Evolutionary conservation across 2,888 invertebrate species (phyloP), one percentile per base, ranked within the genome.

Genomic region (Nebria brevicollis): DNA sequence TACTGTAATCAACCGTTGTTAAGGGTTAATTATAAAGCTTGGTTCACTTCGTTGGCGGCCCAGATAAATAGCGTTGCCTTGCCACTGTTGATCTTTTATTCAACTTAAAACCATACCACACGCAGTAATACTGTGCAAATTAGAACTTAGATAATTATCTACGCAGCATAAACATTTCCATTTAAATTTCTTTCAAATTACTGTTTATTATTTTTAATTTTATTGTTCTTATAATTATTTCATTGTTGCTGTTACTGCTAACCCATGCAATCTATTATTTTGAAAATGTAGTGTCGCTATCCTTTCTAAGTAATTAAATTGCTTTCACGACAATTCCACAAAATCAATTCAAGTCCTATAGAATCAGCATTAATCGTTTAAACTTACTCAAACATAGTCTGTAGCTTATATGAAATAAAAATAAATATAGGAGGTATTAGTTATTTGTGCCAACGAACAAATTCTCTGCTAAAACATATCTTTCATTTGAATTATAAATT

Each of bases 11-110:
- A 43, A 74, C 74, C 68, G 15, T 79, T 68, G 68, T 79, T 79
- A 66, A 75, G 79, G 79, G 68, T 75, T 79, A 79, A 79, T 79
- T 79, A 75, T 79, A 79, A 75, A 79, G 75, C 75, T 64, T 68
- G 42, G 79, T 75, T 75, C 68, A 68, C 34, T 34, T 64, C 54
- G 73, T 78, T 65, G 64, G 34, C 11, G 78, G 78, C 66, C 54
- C 54, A 54, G 11, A 54, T 54, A 54, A 54, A 54, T 54, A 8
- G 54, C 7, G 54, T 54, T 6, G 54, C 54, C 54, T 54, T 54
- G 4, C 54, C 54, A 54, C 13, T 2, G 11, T 54, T 54, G 54
- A 54, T 54, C 54, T 54, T 54, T 54, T 54, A 54, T 54, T 54
- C 54, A 54, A 54, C 13, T 54, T 54, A 8, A 54, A 54, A 54